Evolutionary conservation across 2,888 invertebrate species (phyloP).

Genomic region (Papilio protenor): DNA sequence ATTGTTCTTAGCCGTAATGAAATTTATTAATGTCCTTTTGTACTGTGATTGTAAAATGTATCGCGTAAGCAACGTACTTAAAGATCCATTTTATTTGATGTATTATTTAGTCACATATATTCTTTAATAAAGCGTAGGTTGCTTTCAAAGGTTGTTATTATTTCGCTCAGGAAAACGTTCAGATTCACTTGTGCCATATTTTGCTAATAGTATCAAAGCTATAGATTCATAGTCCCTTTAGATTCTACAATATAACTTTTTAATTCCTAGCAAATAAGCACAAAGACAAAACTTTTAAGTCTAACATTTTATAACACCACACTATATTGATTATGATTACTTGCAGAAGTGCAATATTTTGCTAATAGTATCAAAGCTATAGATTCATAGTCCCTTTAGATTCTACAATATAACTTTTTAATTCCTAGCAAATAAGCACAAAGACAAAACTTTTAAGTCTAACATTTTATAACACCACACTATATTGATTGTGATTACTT

Average conservation of each 20-base stretch:
- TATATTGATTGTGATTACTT: not conserved
- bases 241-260: not conserved
- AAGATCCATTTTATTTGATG: slow-evolving; percentile 9
- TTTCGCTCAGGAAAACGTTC: not conserved
- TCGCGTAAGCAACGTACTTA: slow-evolving; percentile 26
- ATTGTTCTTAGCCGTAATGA: slow-evolving; percentile 6
- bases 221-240: not conserved
- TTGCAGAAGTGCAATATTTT: not conserved
- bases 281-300: not conserved
- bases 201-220: not conserved
- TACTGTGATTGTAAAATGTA: slow-evolving; percentile 39
- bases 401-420: not conserved
- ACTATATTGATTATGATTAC: not conserved
- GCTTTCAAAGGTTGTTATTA: slow-evolving; percentile 31
- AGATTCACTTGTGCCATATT: not conserved
- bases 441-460: not conserved
- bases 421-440: not conserved
- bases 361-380: not conserved
- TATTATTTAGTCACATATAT: slow-evolving; percentile 36
- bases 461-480: not conserved
- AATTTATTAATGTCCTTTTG: slow-evolving; percentile 18
- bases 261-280: not conserved
- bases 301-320: not conserved
- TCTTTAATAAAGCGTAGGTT: slow-evolving; percentile 38
- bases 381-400: not conserved